phyloP scores from a whole-genome alignment of 2,797 vertebrate genomes.

The Falco novaeseelandiae region DNA sequence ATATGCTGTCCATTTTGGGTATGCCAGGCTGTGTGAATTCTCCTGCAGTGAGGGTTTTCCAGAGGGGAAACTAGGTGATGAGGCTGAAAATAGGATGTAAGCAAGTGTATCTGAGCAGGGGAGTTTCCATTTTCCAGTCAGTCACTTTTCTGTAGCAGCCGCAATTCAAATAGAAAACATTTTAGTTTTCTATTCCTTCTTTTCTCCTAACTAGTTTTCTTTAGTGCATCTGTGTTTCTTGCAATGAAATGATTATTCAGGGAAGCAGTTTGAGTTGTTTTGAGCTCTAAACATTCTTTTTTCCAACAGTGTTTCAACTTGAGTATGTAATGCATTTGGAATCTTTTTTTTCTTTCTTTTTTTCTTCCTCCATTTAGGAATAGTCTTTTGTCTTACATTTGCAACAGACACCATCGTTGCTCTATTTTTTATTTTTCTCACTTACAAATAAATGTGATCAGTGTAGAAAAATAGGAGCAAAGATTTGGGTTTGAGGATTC shows the following conservation, averaged over 20 bases:
- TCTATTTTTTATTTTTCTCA: neutral
- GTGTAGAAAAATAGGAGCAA: neutral
- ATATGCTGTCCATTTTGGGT: conserved; percentile 12
- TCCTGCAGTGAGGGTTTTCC: conserved; percentile 44
- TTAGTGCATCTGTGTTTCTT: neutral
- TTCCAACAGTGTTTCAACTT: neutral
- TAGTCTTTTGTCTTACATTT: neutral
- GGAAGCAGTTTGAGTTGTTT: neutral
- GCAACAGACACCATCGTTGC: accelerated
- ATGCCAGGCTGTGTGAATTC: neutral
- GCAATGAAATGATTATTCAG: neutral
- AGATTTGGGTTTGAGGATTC: neutral
- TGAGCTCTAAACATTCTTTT: neutral
- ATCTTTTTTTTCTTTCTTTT: neutral
- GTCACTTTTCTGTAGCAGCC: neutral
- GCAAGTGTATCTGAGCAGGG: neutral
- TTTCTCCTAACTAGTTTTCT: neutral
- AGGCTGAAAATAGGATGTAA: neutral
- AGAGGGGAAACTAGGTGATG: conserved; percentile 16
- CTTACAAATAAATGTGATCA: neutral
- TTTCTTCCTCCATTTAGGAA: neutral
- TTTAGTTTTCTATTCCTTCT: neutral
- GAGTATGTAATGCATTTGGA: neutral
- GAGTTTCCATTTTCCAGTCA: neutral
- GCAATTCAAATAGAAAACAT: neutral